phyloP scores from a whole-genome alignment of 2,888 invertebrate species.

The Carterocephalus palaemon region DNA sequence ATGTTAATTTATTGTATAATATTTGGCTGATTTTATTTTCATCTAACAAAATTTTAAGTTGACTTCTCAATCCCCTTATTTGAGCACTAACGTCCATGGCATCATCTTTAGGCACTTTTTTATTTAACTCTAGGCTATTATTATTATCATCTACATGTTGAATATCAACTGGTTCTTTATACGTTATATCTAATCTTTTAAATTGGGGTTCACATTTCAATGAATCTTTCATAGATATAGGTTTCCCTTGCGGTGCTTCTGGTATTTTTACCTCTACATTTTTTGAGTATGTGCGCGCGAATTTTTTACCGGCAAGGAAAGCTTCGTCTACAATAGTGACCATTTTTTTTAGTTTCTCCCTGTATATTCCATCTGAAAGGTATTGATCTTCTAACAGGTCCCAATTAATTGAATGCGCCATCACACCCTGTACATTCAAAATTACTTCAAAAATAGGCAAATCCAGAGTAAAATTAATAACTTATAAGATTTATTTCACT shows the following conservation, averaged over 20 bases:
- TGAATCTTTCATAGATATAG: constrained; percentile 29
- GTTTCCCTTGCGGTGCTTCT: constrained; percentile 25
- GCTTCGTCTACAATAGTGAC: constrained; percentile 88
- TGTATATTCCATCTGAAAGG: constrained; percentile 87
- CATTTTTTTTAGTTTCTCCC: constrained; percentile 92
- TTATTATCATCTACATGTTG: constrained; percentile 43
- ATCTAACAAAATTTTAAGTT: constrained; percentile 52
- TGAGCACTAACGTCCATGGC: constrained; percentile 34
- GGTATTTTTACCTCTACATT: constrained; percentile 25
- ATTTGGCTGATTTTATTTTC: constrained; percentile 62
- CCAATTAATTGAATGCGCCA: constrained; percentile 98
- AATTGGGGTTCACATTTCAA: constrained; percentile 28
- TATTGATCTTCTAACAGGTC: constrained; percentile 93
- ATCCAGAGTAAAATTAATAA: too few relatives aligned
- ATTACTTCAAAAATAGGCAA: too few relatives aligned
- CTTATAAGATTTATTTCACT: too few relatives aligned
- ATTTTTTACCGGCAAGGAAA: constrained; percentile 85
- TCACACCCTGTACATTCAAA: constrained; percentile 87
- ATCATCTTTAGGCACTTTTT: constrained; percentile 39
- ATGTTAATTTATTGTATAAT: constrained; percentile 64
- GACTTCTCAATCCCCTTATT: constrained; percentile 45
- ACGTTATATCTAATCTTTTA: constrained; percentile 53
- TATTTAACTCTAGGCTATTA: constrained; percentile 40
- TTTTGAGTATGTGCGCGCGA: constrained; percentile 81
- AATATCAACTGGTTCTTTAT: constrained; percentile 42